Evolutionary conservation across 2,888 invertebrate species (phyloP).

Genomic region (Tenthredo amoena): DNA sequence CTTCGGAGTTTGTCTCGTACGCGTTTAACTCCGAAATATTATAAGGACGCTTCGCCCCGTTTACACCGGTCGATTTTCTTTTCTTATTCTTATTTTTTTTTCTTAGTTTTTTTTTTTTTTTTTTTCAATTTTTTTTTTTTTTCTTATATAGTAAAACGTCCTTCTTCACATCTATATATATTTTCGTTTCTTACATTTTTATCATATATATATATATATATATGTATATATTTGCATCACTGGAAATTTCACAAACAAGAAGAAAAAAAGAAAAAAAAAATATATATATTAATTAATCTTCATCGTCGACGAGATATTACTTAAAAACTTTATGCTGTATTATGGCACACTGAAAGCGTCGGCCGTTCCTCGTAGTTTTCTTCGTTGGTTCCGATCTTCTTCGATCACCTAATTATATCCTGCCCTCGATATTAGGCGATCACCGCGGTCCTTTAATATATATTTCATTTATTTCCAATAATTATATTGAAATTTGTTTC

Average conservation of each 20-base stretch:
- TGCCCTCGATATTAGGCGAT: not conserved
- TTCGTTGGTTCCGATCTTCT: constrained; percentile 50
- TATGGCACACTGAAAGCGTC: constrained; percentile 76
- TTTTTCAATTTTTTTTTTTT: not conserved
- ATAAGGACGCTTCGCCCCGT: not conserved
- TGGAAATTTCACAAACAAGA: not conserved
- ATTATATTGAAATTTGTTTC: not conserved
- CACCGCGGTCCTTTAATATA: not conserved
- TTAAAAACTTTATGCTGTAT: constrained; percentile 53
- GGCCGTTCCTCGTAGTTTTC: constrained; percentile 66
- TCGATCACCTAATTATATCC: constrained; percentile 46
- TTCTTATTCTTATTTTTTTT: not conserved
- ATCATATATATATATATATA: not conserved
- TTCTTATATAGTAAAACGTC: not conserved
- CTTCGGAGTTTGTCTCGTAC: constrained; percentile 7
- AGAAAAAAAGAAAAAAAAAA: not conserved
- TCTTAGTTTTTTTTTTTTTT: not conserved
- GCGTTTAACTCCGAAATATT: not conserved
- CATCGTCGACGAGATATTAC: not conserved
- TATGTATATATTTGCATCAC: not conserved
- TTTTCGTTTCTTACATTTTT: not conserved
- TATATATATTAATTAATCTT: not conserved
- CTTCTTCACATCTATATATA: not conserved
- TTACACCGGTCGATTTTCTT: not conserved
- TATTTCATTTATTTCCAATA: not conserved